Base-by-base conservation (phyloP, 64 coral and sea anemone genomes). In the Porites lutea region DNA sequence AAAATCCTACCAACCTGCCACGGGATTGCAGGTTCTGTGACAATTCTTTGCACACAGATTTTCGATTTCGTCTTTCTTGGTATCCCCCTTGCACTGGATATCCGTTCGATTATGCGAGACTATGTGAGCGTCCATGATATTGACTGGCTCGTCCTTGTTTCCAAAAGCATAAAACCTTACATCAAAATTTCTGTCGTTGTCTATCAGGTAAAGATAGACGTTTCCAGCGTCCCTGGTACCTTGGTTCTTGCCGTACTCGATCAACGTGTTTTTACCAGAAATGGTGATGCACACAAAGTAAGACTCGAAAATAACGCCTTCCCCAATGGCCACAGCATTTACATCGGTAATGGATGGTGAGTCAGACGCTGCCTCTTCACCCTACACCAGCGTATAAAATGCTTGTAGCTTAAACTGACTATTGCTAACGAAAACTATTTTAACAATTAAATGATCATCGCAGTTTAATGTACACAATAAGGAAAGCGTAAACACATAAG, bases 221-320 rank as follows among this genome's bases (percentile, higher is more conserved):
- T 78, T 84, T 22, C 91, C 91, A 77, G 47, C 77, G 48, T 87
- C 83, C 4, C 61, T 78, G 6, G 72, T 87, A 11, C 91, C 83
- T 46, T 78, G n/a, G 37, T 52, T 87, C 61, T 93, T 93, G 13
- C 91, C 91, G 20, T 93, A 93, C 62, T 93, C 91, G 21, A 93
- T 79, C 37, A 93, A 19, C 9, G 91, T 93, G 59, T 59, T 76
- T 51, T 63, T 12, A 44, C 45, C 44, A 13, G 91, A 87, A 37
- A 87, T 84, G 21, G 68, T 93, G n/a, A 93, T 37, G 73, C 91
- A 93, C 19, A 93, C 73, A 71, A 93, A 87, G 73, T 93, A 93
- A 6, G 91, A 87, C 19, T 93, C 71, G 19, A 87, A 87, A 52
- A 93, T 48, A 2, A 78, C 71, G 48, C 55, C n/a, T 64, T 86